These are phyloP conservation scores for Ctenodactylus gundi DNA, from an alignment of 2,113 vertebrate genomes.

Conservation along the genomic window DNA sequence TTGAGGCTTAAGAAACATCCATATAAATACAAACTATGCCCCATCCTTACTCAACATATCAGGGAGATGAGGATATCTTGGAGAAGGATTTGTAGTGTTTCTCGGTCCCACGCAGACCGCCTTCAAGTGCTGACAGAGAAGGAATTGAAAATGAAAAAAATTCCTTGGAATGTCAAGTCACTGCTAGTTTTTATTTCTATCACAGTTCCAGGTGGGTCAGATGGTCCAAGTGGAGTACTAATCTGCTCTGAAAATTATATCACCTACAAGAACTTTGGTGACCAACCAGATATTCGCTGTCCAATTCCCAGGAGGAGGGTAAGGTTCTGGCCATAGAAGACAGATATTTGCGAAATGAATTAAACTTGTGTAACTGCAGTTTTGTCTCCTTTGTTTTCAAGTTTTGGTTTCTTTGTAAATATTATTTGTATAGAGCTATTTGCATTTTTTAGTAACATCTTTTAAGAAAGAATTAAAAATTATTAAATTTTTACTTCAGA, in stretches of 20 bases:
- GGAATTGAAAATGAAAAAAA: background rate
- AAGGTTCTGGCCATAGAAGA: slow-evolving; percentile 70
- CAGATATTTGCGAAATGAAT: background rate
- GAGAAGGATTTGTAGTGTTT: slow-evolving; percentile 10
- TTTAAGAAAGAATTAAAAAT: too few species aligned
- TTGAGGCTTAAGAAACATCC: background rate
- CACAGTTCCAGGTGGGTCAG: slow-evolving; percentile 97
- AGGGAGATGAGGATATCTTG: too few species aligned
- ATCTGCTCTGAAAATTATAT: slow-evolving; percentile 99
- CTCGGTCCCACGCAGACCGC: background rate
- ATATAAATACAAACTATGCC: background rate
- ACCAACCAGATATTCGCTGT: slow-evolving; percentile 98
- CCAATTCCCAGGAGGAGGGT: slow-evolving; percentile 98
- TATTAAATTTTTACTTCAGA: background rate
- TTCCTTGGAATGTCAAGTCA: background rate
- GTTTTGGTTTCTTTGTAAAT: slow-evolving; percentile 32
- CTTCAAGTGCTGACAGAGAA: background rate
- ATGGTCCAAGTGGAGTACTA: slow-evolving; percentile 97
- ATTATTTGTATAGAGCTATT: background rate
- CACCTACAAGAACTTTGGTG: slow-evolving; percentile 99
- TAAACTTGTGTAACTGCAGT: slow-evolving; percentile 14
- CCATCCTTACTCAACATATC: too few species aligned
- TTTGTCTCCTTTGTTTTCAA: background rate
- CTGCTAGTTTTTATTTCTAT: slow-evolving; percentile 30
- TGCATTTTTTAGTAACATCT: background rate